These are phyloP conservation scores for Myiozetetes cayanensis DNA, from an alignment of 2,113 vertebrate species.

Conservation along the genomic window DNA sequence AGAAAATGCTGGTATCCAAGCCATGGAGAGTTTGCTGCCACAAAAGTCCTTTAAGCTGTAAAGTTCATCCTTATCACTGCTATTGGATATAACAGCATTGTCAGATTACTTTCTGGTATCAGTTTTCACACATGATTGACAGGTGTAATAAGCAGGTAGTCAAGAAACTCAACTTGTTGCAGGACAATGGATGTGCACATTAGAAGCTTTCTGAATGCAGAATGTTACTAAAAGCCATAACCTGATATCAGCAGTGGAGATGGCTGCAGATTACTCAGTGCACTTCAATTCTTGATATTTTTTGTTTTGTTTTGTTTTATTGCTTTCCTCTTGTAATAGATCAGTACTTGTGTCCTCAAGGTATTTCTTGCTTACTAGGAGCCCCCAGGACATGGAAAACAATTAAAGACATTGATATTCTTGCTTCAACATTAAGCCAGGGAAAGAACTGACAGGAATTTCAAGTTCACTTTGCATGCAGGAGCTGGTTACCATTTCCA, in stretches of 20 bases:
- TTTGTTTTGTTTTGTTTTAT: not conserved
- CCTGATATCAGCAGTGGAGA: not conserved
- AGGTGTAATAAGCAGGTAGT: conserved; percentile 43
- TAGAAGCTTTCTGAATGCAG: not conserved
- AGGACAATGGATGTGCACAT: not conserved
- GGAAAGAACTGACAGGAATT: not conserved
- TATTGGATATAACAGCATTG: not conserved
- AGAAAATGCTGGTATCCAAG: not conserved
- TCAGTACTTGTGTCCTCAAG: not conserved
- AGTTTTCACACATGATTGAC: conserved; percentile 27
- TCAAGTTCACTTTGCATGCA: not conserved
- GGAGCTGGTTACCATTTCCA: not conserved
- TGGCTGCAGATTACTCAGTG: not conserved
- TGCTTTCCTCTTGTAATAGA: not conserved
- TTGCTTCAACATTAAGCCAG: not conserved
- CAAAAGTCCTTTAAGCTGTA: not conserved
- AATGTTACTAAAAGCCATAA: not conserved
- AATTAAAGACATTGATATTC: not conserved
- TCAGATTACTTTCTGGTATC: not conserved
- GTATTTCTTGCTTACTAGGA: not conserved
- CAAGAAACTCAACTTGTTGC: not conserved
- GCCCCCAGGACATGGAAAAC: not conserved
- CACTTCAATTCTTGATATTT: not conserved
- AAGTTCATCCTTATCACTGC: not conserved
- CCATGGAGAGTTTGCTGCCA: not conserved